These are phyloP conservation scores for Ormyrus rosae DNA, from an alignment of 2,888 invertebrate species.

Conservation along the genomic window DNA sequence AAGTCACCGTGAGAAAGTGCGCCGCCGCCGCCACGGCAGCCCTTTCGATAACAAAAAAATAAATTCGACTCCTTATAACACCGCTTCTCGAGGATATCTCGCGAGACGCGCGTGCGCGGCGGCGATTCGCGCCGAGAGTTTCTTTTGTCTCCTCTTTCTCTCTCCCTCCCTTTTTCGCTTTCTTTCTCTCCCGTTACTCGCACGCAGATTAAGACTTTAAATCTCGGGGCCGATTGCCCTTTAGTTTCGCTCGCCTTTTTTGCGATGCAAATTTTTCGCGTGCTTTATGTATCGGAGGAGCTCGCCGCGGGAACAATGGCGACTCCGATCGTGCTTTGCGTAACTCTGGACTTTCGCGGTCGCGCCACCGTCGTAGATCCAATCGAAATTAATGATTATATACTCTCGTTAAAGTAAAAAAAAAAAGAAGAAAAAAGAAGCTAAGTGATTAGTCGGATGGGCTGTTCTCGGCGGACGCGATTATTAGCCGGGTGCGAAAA, in stretches of 20 bases:
- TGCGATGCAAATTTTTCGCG: neutral
- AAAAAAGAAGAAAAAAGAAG: neutral
- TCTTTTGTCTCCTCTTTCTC: neutral
- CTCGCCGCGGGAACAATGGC: neutral
- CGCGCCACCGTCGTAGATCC: neutral
- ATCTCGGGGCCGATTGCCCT: conserved; percentile 28
- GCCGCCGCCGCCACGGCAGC: neutral
- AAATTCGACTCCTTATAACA: conserved; percentile 31
- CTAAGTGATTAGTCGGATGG: neutral
- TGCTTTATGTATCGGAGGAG: neutral
- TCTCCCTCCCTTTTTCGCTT: neutral
- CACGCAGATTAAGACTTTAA: conserved; percentile 34
- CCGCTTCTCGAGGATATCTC: conserved; percentile 9
- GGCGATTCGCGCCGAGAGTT: neutral
- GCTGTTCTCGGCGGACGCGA: neutral
- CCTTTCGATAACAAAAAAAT: conserved; percentile 30
- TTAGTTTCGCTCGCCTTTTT: neutral
- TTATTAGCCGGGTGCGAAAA: neutral
- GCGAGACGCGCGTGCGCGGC: neutral
- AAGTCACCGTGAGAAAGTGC: conserved; percentile 54
- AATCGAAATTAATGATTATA: neutral
- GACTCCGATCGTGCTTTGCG: neutral
- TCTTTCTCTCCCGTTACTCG: conserved; percentile 1
- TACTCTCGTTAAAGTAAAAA: neutral
- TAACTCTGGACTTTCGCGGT: neutral